phyloP scores from a whole-genome alignment of 2,888 invertebrate species.

The Troilus luridus region DNA sequence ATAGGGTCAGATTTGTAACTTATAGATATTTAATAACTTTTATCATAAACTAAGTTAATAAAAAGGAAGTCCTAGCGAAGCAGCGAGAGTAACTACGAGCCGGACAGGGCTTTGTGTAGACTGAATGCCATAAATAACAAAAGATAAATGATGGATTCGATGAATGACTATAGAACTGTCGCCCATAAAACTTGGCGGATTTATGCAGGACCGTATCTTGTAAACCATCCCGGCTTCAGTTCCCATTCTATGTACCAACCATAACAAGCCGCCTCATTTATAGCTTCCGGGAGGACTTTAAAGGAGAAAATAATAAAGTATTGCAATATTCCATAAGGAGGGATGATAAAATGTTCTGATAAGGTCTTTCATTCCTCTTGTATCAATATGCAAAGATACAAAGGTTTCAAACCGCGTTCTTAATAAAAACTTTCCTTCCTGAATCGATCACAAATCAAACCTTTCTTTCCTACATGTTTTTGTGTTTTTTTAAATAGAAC shows the following conservation, averaged over 20 bases:
- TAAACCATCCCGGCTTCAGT: background rate
- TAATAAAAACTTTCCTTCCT: background rate
- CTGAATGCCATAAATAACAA: slow-evolving; percentile 9
- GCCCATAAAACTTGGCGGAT: slow-evolving; percentile 7
- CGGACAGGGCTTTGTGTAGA: background rate
- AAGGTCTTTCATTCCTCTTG: background rate
- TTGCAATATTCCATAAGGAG: background rate
- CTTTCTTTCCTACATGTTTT: too few relatives aligned
- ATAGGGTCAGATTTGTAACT: too few relatives aligned
- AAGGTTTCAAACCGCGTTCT: background rate
- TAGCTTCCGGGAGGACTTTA: background rate
- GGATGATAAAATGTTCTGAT: background rate
- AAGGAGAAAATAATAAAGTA: background rate
- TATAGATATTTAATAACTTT: too few relatives aligned
- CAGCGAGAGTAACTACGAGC: background rate
- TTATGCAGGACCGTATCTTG: background rate
- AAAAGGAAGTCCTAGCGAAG: background rate
- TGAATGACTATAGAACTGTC: slow-evolving; percentile 46
- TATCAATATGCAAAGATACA: background rate
- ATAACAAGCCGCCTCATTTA: background rate
- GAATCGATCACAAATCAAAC: too few relatives aligned
- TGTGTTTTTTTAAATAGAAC: too few relatives aligned
- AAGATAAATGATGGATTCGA: slow-evolving; percentile 39
- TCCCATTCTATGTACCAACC: background rate
- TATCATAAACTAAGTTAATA: background rate